phyloP scores from a whole-genome alignment of 2,888 invertebrate species.

The Carterocephalus palaemon region DNA sequence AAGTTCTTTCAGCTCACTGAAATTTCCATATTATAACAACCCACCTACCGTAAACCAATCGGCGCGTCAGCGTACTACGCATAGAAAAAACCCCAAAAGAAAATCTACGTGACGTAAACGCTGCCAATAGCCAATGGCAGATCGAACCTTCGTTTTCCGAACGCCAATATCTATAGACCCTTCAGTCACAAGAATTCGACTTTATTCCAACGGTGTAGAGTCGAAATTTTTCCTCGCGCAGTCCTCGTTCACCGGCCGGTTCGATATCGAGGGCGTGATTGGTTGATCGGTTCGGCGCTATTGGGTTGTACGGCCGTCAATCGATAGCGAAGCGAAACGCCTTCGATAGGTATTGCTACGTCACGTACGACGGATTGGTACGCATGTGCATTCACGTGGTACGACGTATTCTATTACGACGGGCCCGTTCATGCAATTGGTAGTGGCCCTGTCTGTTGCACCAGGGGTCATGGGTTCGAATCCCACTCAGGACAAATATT shows the following conservation, averaged over 20 bases:
- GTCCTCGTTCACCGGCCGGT: constrained; percentile 41
- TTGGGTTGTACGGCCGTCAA: constrained; percentile 70
- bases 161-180: constrained; percentile 30
- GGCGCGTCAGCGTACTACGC: constrained; percentile 11
- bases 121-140: constrained; percentile 65
- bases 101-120: constrained; percentile 72
- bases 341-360: constrained; percentile 61
- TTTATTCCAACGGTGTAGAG: constrained; percentile 30
- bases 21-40: neutral
- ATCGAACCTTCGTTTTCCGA: constrained; percentile 63
- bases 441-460: no score
- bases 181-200: neutral
- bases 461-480: no score
- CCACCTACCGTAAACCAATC: constrained; percentile 36
- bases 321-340: constrained; percentile 67
- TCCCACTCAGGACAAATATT: no score
- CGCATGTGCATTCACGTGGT: constrained; percentile 38
- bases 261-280: constrained; percentile 65
- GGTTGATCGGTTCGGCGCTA: constrained; percentile 80
- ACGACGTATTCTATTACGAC: no score
- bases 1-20: no score
- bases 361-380: constrained; percentile 44
- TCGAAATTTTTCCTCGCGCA: constrained; percentile 22
- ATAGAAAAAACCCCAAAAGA: constrained; percentile 57
- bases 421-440: no score